Conservation (phyloP, 2,888 invertebrate genomes). For the Nephrocerus scutellatus region DNA sequence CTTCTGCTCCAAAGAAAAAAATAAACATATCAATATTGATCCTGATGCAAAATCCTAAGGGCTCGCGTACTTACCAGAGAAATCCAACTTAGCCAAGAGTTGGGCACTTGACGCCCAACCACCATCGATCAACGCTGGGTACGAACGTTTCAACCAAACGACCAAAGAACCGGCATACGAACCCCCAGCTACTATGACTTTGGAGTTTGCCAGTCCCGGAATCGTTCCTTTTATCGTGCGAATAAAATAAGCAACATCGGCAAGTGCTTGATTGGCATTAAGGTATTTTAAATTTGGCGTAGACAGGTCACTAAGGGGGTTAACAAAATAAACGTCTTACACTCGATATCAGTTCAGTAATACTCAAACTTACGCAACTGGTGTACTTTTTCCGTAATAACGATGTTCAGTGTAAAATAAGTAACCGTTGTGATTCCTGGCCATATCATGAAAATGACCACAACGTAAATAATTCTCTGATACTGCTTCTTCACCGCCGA, state of each 20-base stretch:
- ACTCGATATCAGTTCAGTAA: too few relatives aligned
- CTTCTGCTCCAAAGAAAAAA: slow-evolving; percentile 23
- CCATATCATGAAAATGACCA: slow-evolving; percentile 60
- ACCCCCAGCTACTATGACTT: slow-evolving; percentile 55
- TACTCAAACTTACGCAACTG: slow-evolving; percentile 57
- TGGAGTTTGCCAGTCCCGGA: slow-evolving; percentile 41
- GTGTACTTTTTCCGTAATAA: slow-evolving; percentile 70
- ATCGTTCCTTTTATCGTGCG: slow-evolving; percentile 44
- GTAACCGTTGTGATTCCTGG: slow-evolving; percentile 53
- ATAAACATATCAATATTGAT: too few relatives aligned
- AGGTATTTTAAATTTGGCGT: slow-evolving; percentile 55
- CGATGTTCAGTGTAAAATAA: slow-evolving; percentile 74
- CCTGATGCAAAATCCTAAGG: too few relatives aligned
- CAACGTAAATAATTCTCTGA: slow-evolving; percentile 51
- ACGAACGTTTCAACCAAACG: slow-evolving; percentile 59
- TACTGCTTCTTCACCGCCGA: slow-evolving; percentile 68
- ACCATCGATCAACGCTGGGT: slow-evolving; percentile 57
- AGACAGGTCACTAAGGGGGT: slow-evolving; percentile 49
- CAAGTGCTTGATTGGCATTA: slow-evolving; percentile 59
- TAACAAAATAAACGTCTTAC: background rate
- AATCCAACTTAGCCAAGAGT: slow-evolving; percentile 57
- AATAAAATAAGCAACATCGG: slow-evolving; percentile 61
- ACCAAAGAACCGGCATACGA: slow-evolving; percentile 65
- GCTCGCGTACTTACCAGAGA: slow-evolving; percentile 45
- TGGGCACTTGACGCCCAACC: slow-evolving; percentile 62